Base-by-base conservation (phyloP, 2,113 vertebrate genomes). In the Furnarius figulus region DNA sequence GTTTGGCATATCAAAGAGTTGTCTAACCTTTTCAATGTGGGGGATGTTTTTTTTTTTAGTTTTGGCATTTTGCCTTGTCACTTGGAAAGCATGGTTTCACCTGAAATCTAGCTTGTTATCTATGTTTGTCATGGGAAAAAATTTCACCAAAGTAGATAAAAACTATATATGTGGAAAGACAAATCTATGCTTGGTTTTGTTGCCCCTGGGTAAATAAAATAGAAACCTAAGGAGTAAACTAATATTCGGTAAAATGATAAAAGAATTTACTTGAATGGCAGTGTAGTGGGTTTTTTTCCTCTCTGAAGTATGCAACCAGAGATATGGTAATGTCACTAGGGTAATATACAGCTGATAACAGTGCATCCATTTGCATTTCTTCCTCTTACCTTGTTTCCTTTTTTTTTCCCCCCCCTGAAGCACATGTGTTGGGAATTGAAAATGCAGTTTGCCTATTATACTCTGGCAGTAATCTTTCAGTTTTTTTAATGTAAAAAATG, bases 401-500 rank as follows among this genome's bases (percentile, higher is more conserved):
- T 91, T 85, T 80, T 66, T n/a, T 5, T n/a, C n/a, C 40, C 40
- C 2, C 47, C 20, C 95, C 78, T 80, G 84, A 92, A 95, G 96
- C 97, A 88, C 91, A 90, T 94, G 95, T 87, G 72, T 95, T 96
- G 97, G 94, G 96, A 98, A 98, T 97, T 97, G 97, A 95, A 97
- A 97, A 97, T 97, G 89, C 93, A 89, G 93, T 98, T 98, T 97
- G 93, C 91, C 95, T 98, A 93, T 97, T 98, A 96, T 72, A 83
- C 63, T 71, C 92, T 97, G 95, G 96, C 97, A 97, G 97, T 98
- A 97, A 98, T 98, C 95, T 98, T 98, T 97, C 94, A 82, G 52
- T 50, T 94, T 97, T 97, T 97, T 91, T 94, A 91, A 95, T 93
- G 95, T 97, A 97, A 98, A 97, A 98, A 97, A 97, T 97, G 95